Percentiles rank a stretch among this genome's conserved stretches.
Evolutionary conservation across 2,888 invertebrate species (phyloP).

Genomic region (Osmoderma eremita): DNA sequence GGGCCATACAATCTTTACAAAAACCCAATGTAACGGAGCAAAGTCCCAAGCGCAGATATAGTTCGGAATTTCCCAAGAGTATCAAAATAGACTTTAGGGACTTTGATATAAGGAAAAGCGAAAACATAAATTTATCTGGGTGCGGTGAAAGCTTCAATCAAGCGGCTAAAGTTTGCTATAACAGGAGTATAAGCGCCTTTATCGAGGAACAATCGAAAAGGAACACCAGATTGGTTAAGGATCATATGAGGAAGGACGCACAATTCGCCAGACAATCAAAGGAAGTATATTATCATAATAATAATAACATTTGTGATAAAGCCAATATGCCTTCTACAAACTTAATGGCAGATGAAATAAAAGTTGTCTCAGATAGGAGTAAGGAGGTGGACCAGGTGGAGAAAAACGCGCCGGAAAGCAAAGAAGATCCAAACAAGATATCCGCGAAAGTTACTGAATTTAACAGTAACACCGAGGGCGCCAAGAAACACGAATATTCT

Average conservation of each 20-base stretch:
- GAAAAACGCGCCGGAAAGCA: neutral
- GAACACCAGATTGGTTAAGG: neutral
- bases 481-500: neutral
- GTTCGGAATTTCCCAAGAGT: slow-evolving; percentile 26
- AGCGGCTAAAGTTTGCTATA: slow-evolving; percentile 17
- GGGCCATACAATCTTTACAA: slow-evolving; percentile 41
- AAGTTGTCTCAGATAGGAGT: too few relatives aligned
- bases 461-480: neutral
- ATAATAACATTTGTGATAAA: too few relatives aligned
- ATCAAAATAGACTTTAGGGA: slow-evolving; percentile 39
- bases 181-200: slow-evolving; percentile 31
- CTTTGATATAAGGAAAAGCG: slow-evolving; percentile 26
- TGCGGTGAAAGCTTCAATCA: neutral
- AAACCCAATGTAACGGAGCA: neutral
- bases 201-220: slow-evolving; percentile 16
- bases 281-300: too few relatives aligned
- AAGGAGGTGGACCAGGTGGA: too few relatives aligned
- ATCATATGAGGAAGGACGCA: too few relatives aligned
- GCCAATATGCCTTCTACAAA: too few relatives aligned
- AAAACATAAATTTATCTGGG: neutral
- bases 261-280: too few relatives aligned
- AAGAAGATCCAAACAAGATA: neutral
- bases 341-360: too few relatives aligned
- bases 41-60: slow-evolving; percentile 17
- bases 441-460: neutral